phyloP scores from a whole-genome alignment of 92 coral and sea anemone species.

The Epizoanthus fatuus region DNA sequence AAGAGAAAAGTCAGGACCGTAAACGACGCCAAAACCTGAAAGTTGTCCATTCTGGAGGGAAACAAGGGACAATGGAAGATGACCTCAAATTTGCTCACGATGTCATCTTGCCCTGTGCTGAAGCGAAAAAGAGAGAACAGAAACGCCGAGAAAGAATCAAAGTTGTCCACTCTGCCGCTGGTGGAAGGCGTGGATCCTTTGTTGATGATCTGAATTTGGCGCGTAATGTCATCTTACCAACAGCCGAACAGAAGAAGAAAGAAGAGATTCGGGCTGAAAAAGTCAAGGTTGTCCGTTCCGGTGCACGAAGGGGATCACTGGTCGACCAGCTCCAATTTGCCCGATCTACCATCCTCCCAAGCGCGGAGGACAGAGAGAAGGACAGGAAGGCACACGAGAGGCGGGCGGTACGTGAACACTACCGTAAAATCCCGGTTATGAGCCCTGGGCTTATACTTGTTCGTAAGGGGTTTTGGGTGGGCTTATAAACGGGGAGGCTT shows the following conservation, averaged over 20 bases:
- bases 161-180: slow-evolving; percentile 10
- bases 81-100: slow-evolving; percentile 2
- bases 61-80: neutral
- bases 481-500: no score
- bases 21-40: neutral
- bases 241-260: neutral
- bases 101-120: neutral
- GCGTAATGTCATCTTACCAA: neutral
- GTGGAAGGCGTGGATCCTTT: slow-evolving; percentile 2
- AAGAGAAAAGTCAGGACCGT: slow-evolving; percentile 1
- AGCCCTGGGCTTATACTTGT: no score
- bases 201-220: neutral
- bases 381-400: neutral
- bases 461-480: no score
- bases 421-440: no score
- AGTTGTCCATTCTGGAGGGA: slow-evolving; percentile 2
- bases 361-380: neutral
- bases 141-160: neutral
- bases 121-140: neutral
- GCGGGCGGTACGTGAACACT: neutral
- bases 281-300: neutral
- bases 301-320: slow-evolving; percentile 18
- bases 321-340: slow-evolving; percentile 14
- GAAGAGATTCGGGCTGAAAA: no score
- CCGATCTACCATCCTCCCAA: neutral